A percentile compares a stretch with the other conserved stretches of the same genome.
phyloP scores from a whole-genome alignment of 1,140 invertebrate genomes.

The Drosophila nigrodunni region DNA sequence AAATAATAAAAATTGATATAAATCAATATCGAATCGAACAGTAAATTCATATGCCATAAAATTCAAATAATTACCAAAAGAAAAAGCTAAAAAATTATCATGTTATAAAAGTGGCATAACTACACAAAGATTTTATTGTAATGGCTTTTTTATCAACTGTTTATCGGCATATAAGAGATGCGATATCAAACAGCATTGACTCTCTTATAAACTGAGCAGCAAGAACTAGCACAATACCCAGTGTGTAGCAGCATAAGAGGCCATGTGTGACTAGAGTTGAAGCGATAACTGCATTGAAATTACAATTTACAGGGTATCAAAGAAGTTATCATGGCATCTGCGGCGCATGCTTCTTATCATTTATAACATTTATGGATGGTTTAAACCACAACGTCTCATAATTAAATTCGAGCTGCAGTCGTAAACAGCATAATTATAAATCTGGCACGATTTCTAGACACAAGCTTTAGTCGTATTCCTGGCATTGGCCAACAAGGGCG shows the following conservation, averaged over 20 bases:
- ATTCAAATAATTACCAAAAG: no score
- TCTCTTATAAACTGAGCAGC: not conserved
- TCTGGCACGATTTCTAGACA: constrained; percentile 1
- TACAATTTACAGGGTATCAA: no score
- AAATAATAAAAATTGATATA: not conserved
- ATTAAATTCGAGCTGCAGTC: not conserved
- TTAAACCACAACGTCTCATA: not conserved
- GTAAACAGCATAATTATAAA: constrained; percentile 6
- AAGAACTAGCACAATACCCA: not conserved
- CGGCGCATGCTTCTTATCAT: constrained; percentile 1
- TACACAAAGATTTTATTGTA: no score
- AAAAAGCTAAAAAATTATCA: no score
- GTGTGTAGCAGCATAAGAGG: not conserved
- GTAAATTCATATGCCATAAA: not conserved
- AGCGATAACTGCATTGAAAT: no score
- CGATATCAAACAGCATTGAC: not conserved
- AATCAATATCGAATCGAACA: not conserved
- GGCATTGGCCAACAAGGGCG: not conserved
- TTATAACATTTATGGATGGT: constrained; percentile 7
- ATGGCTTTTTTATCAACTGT: not conserved
- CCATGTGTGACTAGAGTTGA: not conserved
- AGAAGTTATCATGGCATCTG: no score
- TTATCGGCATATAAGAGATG: not conserved
- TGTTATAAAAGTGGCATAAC: no score
- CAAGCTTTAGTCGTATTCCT: not conserved